A percentile compares a stretch with the other conserved stretches of the same genome.
Evolutionary conservation across 2,113 vertebrate genomes (phyloP).

Genomic region (Pavo muticus): DNA sequence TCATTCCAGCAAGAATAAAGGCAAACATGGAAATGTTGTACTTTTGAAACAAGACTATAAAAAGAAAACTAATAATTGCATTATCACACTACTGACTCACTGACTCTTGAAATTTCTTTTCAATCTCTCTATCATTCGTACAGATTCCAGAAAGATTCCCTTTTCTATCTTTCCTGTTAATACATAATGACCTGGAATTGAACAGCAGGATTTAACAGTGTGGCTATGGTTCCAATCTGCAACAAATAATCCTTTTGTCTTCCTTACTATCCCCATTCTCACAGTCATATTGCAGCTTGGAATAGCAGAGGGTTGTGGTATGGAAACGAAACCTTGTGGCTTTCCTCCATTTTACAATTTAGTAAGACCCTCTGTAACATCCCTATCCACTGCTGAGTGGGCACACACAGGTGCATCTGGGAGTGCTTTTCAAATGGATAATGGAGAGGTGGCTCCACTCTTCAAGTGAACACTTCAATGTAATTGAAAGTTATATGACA

Average conservation of each 20-base stretch:
- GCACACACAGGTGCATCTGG: background rate
- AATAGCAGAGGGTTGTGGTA: background rate
- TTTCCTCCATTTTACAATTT: background rate
- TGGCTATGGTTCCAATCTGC: background rate
- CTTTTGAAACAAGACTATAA: background rate
- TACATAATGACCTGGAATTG: background rate
- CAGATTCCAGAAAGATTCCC: background rate
- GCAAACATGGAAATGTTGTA: background rate
- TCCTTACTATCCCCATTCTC: background rate
- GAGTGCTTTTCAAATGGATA: background rate
- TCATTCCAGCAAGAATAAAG: background rate
- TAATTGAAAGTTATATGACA: background rate
- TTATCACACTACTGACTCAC: background rate
- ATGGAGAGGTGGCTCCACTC: background rate
- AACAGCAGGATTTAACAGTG: background rate
- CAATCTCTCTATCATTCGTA: background rate
- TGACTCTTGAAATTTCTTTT: background rate
- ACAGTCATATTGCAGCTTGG: background rate
- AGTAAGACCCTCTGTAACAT: background rate
- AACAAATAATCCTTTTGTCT: background rate
- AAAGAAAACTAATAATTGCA: background rate
- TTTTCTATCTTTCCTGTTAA: background rate
- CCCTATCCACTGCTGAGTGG: background rate
- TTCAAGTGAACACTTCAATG: background rate
- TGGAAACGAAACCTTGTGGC: background rate